A percentile compares a stretch with the other conserved stretches of the same genome.
These are phyloP conservation scores for Chloroceryle inda DNA, from an alignment of 2,797 vertebrate species.

Conservation along the genomic window DNA sequence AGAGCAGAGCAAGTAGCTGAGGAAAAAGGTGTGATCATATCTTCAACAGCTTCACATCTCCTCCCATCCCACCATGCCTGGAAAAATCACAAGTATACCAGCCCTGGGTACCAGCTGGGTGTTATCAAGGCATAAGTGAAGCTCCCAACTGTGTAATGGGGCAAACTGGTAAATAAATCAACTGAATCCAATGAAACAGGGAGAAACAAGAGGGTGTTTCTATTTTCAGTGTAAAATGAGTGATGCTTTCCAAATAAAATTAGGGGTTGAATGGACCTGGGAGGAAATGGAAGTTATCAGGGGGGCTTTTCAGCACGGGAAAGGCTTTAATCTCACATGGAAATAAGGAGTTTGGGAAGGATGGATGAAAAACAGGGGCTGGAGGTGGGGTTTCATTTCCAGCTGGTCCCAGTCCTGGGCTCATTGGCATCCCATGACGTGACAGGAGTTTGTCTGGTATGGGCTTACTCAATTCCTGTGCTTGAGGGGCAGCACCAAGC, in stretches of 20 bases:
- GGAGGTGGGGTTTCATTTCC: not conserved
- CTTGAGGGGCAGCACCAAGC: not conserved
- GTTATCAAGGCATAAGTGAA: not conserved
- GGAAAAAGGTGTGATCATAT: not conserved
- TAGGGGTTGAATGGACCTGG: not conserved
- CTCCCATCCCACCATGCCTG: accelerated
- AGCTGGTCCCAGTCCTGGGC: not conserved
- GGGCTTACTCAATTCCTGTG: not conserved
- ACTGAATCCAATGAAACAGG: not conserved
- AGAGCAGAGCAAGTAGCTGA: conserved; percentile 6
- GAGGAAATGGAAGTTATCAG: not conserved
- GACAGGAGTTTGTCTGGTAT: not conserved
- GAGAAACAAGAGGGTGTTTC: not conserved
- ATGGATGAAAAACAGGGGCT: not conserved
- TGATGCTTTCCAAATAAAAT: not conserved
- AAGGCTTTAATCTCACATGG: not conserved
- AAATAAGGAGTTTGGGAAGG: not conserved
- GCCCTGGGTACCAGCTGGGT: not conserved
- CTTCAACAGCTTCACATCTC: not conserved
- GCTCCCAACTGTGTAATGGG: not conserved
- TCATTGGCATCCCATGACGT: not conserved
- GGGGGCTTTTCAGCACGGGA: not conserved
- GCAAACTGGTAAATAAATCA: not conserved
- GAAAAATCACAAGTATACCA: not conserved
- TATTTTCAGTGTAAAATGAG: not conserved